Evolutionary conservation across 2,113 vertebrate species (phyloP).

Genomic region (Phodopus roborovskii): DNA sequence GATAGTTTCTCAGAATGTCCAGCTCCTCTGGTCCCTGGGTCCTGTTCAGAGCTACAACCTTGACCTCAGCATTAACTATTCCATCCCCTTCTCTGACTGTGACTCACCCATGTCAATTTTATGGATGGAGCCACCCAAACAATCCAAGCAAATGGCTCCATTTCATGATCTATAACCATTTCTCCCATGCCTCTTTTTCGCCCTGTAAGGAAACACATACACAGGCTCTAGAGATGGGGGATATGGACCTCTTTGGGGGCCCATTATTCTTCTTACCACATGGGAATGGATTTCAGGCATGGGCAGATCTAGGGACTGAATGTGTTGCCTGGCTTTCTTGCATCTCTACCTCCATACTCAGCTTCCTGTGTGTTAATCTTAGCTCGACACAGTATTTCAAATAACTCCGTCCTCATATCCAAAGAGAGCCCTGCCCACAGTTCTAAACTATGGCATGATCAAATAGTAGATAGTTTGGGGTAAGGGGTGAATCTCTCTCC

Average conservation of each 20-base stretch:
- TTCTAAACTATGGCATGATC: not conserved
- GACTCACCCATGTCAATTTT: not conserved
- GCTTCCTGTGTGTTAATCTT: not conserved
- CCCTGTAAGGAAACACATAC: rapidly evolving
- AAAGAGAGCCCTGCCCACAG: not conserved
- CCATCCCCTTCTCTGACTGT: not conserved
- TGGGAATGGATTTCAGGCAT: not conserved
- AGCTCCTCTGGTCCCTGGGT: rapidly evolving
- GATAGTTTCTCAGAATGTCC: not conserved
- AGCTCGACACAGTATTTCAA: not conserved
- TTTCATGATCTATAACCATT: not conserved
- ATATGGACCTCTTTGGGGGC: rapidly evolving
- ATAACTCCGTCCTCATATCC: not conserved
- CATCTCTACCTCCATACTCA: not conserved
- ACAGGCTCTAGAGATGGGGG: not conserved
- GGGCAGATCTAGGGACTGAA: not conserved
- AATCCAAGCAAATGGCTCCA: not conserved
- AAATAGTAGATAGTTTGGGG: not conserved
- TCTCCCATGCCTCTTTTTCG: not conserved
- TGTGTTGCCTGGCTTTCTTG: not conserved
- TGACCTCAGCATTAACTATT: rapidly evolving
- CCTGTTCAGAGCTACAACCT: not conserved
- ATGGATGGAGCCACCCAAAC: not conserved
- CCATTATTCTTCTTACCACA: not conserved
- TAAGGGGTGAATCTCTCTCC: not conserved